Percentiles rank a stretch among this genome's conserved stretches.
Evolutionary conservation across 1,140 invertebrate species (phyloP).

Genomic region (Eriocheir sinensis): DNA sequence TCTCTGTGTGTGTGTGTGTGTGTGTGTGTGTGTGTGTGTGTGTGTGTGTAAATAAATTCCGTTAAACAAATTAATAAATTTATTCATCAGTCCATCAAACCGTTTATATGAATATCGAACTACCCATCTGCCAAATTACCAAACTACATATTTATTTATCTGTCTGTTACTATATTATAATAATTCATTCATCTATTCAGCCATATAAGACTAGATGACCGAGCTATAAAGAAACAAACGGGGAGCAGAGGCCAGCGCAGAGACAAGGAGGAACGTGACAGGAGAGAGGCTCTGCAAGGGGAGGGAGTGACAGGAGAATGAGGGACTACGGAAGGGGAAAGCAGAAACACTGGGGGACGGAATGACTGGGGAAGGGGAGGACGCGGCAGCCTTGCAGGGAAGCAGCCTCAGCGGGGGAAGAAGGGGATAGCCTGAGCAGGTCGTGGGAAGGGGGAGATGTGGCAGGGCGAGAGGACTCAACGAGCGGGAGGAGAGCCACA

Average conservation of each 20-base stretch:
- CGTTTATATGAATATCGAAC: too few relatives aligned
- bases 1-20: too few relatives aligned
- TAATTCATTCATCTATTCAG: too few relatives aligned
- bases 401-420: too few relatives aligned
- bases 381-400: not conserved
- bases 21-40: too few relatives aligned
- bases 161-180: too few relatives aligned
- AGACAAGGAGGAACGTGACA: not conserved
- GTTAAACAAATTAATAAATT: not conserved
- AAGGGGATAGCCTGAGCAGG: not conserved
- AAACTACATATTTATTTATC: too few relatives aligned
- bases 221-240: not conserved
- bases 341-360: not conserved
- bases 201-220: too few relatives aligned
- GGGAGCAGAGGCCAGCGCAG: not conserved
- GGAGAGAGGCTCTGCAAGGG: not conserved
- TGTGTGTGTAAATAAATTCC: too few relatives aligned
- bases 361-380: not conserved
- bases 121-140: too few relatives aligned
- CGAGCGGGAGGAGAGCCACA: not conserved
- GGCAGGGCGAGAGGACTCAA: too few relatives aligned
- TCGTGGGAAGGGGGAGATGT: conserved; percentile 18
- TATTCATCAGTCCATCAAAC: too few relatives aligned
- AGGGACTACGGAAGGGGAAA: not conserved
- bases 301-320: conserved; percentile 20